Evolutionary conservation across 2,113 vertebrate species (phyloP), one percentile per base, ranked within the genome.

Genomic region (Bubo bubo): DNA sequence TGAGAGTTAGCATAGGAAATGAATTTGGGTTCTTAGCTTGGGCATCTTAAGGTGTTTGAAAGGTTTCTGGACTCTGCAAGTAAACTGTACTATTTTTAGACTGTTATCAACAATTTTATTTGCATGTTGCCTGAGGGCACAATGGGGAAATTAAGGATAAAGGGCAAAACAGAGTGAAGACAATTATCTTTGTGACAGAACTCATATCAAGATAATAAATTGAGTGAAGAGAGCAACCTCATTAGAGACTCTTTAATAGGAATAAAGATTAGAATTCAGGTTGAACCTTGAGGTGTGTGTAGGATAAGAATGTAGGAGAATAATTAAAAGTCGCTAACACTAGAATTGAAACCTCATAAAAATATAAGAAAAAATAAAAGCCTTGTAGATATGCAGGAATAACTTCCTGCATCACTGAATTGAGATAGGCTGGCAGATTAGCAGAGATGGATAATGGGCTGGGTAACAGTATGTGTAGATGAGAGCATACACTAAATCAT

Each of bases 391-490:
- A 43, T 3, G 41, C 6, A 75, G 75, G 56, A 71, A 45, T 68
- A 75, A 55, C 17, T 63, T 37, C 15, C 35, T 56, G 7, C 34
- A 4, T 88, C 49, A 13, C n/a, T 90, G 52, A 60, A 39, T 79
- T 88, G 39, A 17, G 17, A 3, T 24, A 63, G 37, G 15, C 79
- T 79, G 73, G 20, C 37, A 68, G 53, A 8, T 34, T 71, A 32
- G 26, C 32, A 60, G 47, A 15, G n/a, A 5, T 0, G 0, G 17
- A 1, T 49, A 12, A 39, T 7, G 49, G 34, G 18, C 67, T 76
- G 74, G 30, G 12, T 71, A 50, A 28, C 52, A 27, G 37, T 53
- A 4, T 12, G 27, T 30, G 17, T 20, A 55, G 63, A 37, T 55
- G 82, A 79, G 45, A 80, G 27, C 67, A 13, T 19, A 47, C 34